These are phyloP conservation scores for Neoitamus cyanurus DNA, from an alignment of 2,888 invertebrate species.

Conservation along the genomic window DNA sequence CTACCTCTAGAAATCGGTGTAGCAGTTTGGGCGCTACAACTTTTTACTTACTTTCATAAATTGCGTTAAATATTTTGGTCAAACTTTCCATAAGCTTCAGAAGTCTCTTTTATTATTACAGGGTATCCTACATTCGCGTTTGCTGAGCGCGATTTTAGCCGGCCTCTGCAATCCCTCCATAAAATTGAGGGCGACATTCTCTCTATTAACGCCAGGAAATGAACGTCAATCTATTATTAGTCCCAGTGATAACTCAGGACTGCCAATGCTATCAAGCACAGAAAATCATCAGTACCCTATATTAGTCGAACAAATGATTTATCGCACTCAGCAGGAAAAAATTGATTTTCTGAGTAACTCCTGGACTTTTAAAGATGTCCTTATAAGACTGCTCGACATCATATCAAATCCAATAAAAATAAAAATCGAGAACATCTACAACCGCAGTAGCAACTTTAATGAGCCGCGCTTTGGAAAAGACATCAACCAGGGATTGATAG, in stretches of 20 bases:
- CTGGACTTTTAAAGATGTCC: conserved; percentile 78
- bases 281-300: conserved; percentile 81
- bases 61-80: no score
- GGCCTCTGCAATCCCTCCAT: conserved; percentile 85
- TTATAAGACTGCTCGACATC: conserved; percentile 84
- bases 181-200: conserved; percentile 79
- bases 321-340: conserved; percentile 70
- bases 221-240: conserved; percentile 69
- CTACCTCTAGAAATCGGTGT: no score
- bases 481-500: conserved; percentile 70
- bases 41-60: no score
- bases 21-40: no score
- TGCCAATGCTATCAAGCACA: conserved; percentile 75
- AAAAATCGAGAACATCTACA: conserved; percentile 64
- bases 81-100: no score
- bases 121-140: conserved; percentile 66
- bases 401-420: conserved; percentile 81
- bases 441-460: conserved; percentile 62
- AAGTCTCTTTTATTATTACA: conserved; percentile 48
- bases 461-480: conserved; percentile 64
- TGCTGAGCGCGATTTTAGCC: conserved; percentile 84
- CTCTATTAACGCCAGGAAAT: conserved; percentile 70
- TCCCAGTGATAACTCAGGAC: conserved; percentile 76
- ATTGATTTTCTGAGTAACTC: conserved; percentile 64
- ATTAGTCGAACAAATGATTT: conserved; percentile 81